phyloP scores from a whole-genome alignment of 2,797 vertebrate genomes.

The Hydrolagus colliei region DNA sequence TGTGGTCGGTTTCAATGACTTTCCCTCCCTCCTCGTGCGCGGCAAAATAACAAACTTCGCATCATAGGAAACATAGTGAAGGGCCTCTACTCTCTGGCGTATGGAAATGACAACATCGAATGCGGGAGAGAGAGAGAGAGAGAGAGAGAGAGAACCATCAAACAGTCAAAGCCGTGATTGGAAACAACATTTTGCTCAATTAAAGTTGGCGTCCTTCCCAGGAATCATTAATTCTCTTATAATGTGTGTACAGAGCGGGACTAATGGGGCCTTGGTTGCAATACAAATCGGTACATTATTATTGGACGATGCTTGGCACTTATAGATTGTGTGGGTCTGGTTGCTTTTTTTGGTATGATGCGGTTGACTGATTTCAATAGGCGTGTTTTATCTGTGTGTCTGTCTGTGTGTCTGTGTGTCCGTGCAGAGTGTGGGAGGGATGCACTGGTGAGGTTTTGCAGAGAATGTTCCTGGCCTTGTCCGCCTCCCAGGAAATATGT shows the following conservation, averaged over 20 bases:
- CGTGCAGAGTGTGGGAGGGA: not conserved
- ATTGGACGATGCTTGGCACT: not conserved
- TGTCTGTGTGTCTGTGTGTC: no score
- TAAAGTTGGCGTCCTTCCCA: not conserved
- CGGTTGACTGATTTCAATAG: not conserved
- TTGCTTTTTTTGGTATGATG: not conserved
- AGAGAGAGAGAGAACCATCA: not conserved
- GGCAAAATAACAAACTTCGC: not conserved
- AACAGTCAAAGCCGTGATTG: not conserved
- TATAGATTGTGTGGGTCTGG: not conserved
- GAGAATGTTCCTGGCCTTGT: not conserved
- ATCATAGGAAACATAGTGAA: not conserved
- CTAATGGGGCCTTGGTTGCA: not conserved
- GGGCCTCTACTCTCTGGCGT: not conserved
- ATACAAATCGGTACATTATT: not conserved
- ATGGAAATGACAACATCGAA: not conserved
- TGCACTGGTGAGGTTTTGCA: not conserved
- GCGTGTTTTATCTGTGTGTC: not conserved
- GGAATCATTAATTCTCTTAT: conserved; percentile 5
- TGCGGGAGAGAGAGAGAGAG: no score
- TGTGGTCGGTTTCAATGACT: not conserved
- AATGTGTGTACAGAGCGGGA: not conserved
- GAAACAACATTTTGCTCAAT: not conserved
- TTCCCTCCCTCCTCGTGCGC: no score
- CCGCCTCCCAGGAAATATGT: not conserved